phyloP scores from a whole-genome alignment of 2,888 invertebrate genomes.

The Ernsta delagoae region DNA sequence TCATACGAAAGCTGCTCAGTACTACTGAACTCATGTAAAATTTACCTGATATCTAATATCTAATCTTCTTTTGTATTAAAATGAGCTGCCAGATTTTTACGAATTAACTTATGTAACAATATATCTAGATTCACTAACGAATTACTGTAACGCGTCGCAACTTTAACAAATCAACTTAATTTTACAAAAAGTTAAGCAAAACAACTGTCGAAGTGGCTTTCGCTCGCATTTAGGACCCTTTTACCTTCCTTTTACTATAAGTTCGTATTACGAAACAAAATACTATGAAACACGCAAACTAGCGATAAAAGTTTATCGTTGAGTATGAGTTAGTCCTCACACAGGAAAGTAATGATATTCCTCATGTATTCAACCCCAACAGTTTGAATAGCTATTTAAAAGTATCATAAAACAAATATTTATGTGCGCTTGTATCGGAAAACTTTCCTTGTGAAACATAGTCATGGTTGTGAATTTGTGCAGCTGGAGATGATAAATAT shows the following conservation, averaged over 20 bases:
- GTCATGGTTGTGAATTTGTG: background rate
- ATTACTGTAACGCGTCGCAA: too few species aligned
- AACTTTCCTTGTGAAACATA: constrained; percentile 3
- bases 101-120: too few species aligned
- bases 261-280: constrained; percentile 26
- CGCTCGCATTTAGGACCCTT: constrained; percentile 24
- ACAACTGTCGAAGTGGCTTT: constrained; percentile 23
- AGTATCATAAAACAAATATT: constrained; percentile 10
- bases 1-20: too few species aligned
- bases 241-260: constrained; percentile 20
- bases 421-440: constrained; percentile 2
- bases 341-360: constrained; percentile 21
- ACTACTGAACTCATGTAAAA: too few species aligned
- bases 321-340: constrained; percentile 19
- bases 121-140: too few species aligned
- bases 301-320: constrained; percentile 25
- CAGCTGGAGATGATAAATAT: background rate
- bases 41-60: too few species aligned
- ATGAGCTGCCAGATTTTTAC: too few species aligned
- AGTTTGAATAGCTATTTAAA: constrained; percentile 5
- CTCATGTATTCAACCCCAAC: constrained; percentile 1
- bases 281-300: constrained; percentile 32
- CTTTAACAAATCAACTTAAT: too few species aligned
- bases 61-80: too few species aligned
- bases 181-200: constrained; percentile 21